Evolutionary conservation across 2,888 invertebrate genomes (phyloP).

Genomic region (Pediacus dermestoides): DNA sequence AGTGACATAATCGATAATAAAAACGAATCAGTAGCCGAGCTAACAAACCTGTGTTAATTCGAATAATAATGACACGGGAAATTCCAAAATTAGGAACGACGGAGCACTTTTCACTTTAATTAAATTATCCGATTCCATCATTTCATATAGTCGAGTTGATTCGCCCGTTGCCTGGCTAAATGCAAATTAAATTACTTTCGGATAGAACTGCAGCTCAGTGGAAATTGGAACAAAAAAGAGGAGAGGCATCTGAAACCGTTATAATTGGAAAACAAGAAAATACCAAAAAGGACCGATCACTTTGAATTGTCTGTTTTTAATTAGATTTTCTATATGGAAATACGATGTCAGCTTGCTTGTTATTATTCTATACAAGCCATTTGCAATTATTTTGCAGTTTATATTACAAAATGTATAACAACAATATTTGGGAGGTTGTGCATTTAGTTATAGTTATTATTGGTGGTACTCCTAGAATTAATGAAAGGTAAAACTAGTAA

Average conservation of each 20-base stretch:
- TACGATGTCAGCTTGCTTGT: too few relatives aligned
- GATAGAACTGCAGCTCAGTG: conserved; percentile 11
- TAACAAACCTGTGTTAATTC: conserved; percentile 27
- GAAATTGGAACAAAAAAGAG: conserved; percentile 17
- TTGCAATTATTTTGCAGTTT: too few relatives aligned
- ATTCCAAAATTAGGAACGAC: conserved; percentile 30
- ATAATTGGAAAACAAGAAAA: conserved; percentile 25
- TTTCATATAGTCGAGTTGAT: conserved; percentile 30
- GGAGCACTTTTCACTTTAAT: conserved; percentile 37
- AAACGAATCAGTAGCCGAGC: conserved; percentile 22
- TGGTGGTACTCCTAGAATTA: not conserved
- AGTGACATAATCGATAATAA: conserved; percentile 23
- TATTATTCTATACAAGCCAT: too few relatives aligned
- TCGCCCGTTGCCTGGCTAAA: conserved; percentile 26
- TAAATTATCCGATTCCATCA: conserved; percentile 38
- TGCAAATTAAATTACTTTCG: conserved; percentile 33
- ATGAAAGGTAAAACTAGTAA: not conserved
- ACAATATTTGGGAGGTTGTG: too few relatives aligned
- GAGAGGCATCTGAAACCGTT: conserved; percentile 18
- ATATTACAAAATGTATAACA: too few relatives aligned
- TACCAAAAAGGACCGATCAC: conserved; percentile 19
- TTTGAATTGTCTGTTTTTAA: conserved; percentile 16
- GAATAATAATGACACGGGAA: conserved; percentile 30
- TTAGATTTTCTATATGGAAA: conserved; percentile 18
- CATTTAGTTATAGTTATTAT: too few relatives aligned